phyloP scores from a whole-genome alignment of 2,888 invertebrate genomes.

The Hylaea fasciaria region DNA sequence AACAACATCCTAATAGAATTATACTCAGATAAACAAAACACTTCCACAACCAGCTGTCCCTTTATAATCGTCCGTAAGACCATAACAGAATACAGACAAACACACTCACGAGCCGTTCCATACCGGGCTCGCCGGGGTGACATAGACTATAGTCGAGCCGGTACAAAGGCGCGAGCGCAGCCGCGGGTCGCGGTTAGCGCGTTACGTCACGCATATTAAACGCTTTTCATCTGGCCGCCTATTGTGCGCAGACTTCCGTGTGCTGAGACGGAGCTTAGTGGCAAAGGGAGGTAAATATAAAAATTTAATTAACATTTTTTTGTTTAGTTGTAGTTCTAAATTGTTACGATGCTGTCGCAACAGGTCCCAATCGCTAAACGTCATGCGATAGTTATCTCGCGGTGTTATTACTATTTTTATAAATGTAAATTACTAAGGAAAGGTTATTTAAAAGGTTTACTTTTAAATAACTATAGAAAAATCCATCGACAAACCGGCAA shows the following conservation, averaged over 20 bases:
- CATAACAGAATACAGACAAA: slow-evolving; percentile 21
- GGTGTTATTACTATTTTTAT: too few species aligned
- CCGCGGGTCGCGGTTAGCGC: slow-evolving; percentile 59
- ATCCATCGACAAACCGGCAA: too few species aligned
- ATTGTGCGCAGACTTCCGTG: slow-evolving; percentile 77
- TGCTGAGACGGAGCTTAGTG: slow-evolving; percentile 44
- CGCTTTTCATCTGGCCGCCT: slow-evolving; percentile 79
- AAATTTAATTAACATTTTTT: slow-evolving; percentile 10
- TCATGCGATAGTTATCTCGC: too few species aligned
- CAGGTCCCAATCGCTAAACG: too few species aligned
- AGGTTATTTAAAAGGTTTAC: too few species aligned
- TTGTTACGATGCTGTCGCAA: background rate
- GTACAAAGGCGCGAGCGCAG: slow-evolving; percentile 58
- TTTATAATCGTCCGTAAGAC: slow-evolving; percentile 14
- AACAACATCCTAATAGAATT: background rate
- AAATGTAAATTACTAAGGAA: too few species aligned
- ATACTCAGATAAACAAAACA: background rate
- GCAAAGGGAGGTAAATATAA: slow-evolving; percentile 24
- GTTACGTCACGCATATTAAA: slow-evolving; percentile 79
- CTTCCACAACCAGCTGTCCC: background rate
- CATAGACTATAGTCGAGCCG: slow-evolving; percentile 47
- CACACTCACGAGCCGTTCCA: slow-evolving; percentile 29
- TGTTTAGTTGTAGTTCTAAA: background rate
- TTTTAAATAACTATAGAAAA: too few species aligned
- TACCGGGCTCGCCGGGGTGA: slow-evolving; percentile 27